Conservation (phyloP, 2,113 vertebrate species). For the Pollachius pollachius region DNA sequence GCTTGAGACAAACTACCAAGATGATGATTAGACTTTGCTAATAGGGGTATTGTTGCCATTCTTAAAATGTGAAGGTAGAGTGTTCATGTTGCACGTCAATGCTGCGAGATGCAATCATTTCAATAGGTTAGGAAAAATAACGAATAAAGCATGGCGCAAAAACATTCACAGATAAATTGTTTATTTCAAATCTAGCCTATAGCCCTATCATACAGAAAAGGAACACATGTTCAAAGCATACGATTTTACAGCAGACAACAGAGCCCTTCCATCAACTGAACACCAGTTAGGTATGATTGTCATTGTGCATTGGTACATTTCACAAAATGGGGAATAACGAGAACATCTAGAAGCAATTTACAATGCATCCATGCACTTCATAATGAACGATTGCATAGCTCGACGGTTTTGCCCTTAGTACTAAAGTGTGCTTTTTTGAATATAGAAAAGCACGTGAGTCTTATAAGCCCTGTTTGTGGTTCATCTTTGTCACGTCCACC, state of each 20-base stretch:
- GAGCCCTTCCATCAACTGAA: constrained; percentile 82
- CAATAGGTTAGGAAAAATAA: no score
- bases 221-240: constrained; percentile 53
- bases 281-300: constrained; percentile 85
- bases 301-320: constrained; percentile 72
- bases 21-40: no score
- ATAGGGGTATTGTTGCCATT: no score
- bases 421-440: constrained; percentile 67
- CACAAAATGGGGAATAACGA: constrained; percentile 44
- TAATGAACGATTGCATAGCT: constrained; percentile 83
- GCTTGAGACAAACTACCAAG: no score
- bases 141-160: constrained; percentile 29
- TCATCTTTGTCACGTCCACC: not conserved
- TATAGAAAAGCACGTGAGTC: constrained; percentile 42
- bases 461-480: constrained; percentile 34
- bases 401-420: constrained; percentile 62
- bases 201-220: constrained; percentile 49
- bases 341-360: constrained; percentile 49
- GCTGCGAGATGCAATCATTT: constrained; percentile 6
- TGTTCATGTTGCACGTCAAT: no score
- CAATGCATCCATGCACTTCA: constrained; percentile 70
- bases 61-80: no score
- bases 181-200: constrained; percentile 63
- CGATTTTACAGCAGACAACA: constrained; percentile 62
- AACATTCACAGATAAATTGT: constrained; percentile 60